phyloP scores from a whole-genome alignment of 2,113 vertebrate species.

The Elgaria multicarinata region DNA sequence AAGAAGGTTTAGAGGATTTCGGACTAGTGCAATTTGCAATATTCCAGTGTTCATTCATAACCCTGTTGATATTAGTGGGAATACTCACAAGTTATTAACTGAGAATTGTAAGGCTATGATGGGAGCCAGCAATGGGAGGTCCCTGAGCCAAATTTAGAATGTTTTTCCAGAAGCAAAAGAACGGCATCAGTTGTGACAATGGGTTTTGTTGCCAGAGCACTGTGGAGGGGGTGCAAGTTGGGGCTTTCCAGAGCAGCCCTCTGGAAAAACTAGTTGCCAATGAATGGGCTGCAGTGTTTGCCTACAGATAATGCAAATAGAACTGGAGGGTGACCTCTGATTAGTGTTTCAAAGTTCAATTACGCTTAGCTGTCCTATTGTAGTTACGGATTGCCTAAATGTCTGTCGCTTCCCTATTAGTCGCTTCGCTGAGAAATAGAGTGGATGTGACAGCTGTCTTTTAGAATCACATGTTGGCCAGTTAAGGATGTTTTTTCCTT shows the following conservation, averaged over 20 bases:
- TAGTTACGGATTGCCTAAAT: constrained; percentile 1
- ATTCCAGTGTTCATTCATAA: background rate
- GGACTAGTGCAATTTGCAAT: background rate
- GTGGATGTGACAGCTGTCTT: constrained; percentile 23
- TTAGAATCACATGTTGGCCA: constrained; percentile 20
- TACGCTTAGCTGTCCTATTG: constrained; percentile 4
- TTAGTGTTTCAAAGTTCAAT: background rate
- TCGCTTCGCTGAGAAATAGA: constrained; percentile 28
- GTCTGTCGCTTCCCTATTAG: background rate
- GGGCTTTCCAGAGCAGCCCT: background rate
- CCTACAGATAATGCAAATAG: background rate
- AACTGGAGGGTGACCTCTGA: accelerated
- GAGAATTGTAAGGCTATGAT: background rate
- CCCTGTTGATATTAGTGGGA: background rate
- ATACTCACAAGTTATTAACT: background rate
- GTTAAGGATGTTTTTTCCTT: constrained; percentile 25
- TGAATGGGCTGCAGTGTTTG: background rate
- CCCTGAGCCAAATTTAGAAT: background rate
- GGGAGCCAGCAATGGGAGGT: background rate
- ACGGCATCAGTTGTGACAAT: background rate
- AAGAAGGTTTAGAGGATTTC: background rate
- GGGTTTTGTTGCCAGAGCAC: background rate
- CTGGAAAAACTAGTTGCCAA: background rate
- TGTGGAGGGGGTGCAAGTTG: accelerated
- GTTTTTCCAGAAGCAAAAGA: background rate